Base-by-base conservation (phyloP, 2,888 invertebrate genomes). In the Melieria crassipennis region DNA sequence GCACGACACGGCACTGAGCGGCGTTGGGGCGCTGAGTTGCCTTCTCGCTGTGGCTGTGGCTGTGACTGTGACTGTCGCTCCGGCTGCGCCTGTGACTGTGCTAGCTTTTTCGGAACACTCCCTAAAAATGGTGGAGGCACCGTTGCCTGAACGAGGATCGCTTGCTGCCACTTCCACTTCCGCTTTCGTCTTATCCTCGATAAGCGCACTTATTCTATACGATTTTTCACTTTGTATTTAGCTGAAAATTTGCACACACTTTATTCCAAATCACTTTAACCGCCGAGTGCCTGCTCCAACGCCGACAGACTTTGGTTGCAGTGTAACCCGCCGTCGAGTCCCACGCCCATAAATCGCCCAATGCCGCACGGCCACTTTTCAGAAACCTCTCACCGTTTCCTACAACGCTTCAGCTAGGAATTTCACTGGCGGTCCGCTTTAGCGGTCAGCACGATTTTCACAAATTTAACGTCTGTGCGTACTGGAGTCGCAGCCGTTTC, bases 381-480 rank as follows among this genome's bases (percentile, higher is more conserved):
- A 30, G 30, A 30, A 30, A 30, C 30, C 30, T 3, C 30, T 30
- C 30, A 30, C 30, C 30, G 30, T 52, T 52, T 52, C 13, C 52
- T 1, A n/a, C 5, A 52, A 52, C 52, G 13, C 11, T 52, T 52
- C 5, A 52, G 11, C n/a, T 52, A 7, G 1, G 13, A 52, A 7
- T 52, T 52, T 30, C 30, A 30, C 30, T 30, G 30, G 30, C 30
- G 30, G 30, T 30, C 30, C 30, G 30, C 30, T 30, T 3, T 30
- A 30, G 30, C 3, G 30, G 30, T 30, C 30, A 30, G 30, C 30
- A 30, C 30, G 30, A 70, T 65, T 66, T 70, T 68, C 70, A 56
- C 73, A 61, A 46, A 30, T 30, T 30, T 67, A 68, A 72, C 75
- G 75, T 75, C 74, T 78, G 75, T 75, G 73, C 74, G 75, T 72